A percentile compares a stretch with the other conserved stretches of the same genome.
phyloP scores from a whole-genome alignment of 2,797 vertebrate genomes.

The Pangasius macronema region DNA sequence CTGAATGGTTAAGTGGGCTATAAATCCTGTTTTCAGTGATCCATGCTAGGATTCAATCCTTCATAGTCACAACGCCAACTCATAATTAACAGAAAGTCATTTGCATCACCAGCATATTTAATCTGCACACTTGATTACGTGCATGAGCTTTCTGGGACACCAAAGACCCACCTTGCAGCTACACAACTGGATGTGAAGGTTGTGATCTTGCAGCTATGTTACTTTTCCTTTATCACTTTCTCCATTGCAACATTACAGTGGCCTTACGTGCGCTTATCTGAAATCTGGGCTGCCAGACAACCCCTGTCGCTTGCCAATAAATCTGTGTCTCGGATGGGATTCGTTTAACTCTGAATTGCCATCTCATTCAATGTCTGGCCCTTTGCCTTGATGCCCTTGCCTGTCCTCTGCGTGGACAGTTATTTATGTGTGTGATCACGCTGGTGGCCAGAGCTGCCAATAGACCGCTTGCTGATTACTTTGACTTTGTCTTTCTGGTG shows the following conservation, averaged over 20 bases:
- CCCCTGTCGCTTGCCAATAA: conserved; percentile 56
- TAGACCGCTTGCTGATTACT: conserved; percentile 60
- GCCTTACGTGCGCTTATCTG: conserved; percentile 8
- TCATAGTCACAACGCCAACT: background rate
- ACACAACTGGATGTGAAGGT: background rate
- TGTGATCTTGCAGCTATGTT: background rate
- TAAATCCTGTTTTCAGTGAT: conserved; percentile 14
- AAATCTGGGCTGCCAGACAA: conserved; percentile 43
- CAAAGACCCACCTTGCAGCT: background rate
- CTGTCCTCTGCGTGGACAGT: conserved; percentile 63
- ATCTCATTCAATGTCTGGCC: conserved; percentile 65
- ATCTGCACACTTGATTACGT: background rate
- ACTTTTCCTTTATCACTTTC: conserved; percentile 9
- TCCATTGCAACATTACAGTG: conserved; percentile 17
- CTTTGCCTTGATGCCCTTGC: conserved; percentile 65
- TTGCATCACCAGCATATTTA: background rate
- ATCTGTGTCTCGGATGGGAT: conserved; percentile 58
- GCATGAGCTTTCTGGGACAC: background rate
- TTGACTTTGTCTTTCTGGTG: conserved; percentile 46
- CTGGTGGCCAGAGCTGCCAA: conserved; percentile 60
- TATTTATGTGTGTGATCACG: conserved; percentile 69
- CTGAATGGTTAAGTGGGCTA: conserved; percentile 13
- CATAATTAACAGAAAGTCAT: conserved; percentile 12
- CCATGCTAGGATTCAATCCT: background rate
- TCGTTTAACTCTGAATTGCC: conserved; percentile 62